Base-by-base conservation (phyloP, 1,140 invertebrate genomes). In the Bombyx mandarina region DNA sequence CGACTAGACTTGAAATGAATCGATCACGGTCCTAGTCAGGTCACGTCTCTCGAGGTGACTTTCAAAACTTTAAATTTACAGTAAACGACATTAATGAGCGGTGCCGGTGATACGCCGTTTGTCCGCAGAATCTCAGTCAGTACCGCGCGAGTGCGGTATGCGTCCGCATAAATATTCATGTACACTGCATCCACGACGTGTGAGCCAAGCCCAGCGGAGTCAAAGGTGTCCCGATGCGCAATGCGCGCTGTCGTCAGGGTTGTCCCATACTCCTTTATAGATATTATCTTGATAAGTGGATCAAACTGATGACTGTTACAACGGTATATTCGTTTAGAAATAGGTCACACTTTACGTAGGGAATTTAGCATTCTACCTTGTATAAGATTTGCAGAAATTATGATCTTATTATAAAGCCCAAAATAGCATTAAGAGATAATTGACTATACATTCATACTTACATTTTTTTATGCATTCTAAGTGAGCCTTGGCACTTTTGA, bases 21-120 rank as follows among this genome's bases (percentile, higher is more conserved):
- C 58, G 58, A 57, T 64, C 58, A 65, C 60, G 57, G 56, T 18
- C 58, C 57, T 61, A 84, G 65, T 79, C 79, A 49, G 52, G 52
- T 77, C 79, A 82, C 73, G 77, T 77, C 55, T 65, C 61, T 78
- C 64, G 67, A 77, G 67, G 76, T 66, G 75, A 67, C 78, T 77
- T 82, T 79, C 71, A 80, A 76, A 80, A 80, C 70, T 74, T 80
- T 77, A 81, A 75, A 79, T 77, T 79, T 75, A 76, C 71, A 73
- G 61, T 77, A 79, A 77, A 71, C 62, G 75, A 77, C 74, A 77
- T 75, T 82, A 82, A 82, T 81, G 77, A 77, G 72, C 65, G 66
- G 67, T 69, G 64, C 58, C 56, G 61, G 60, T 68, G 67, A 60
- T 62, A 65, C 58, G 61, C 70, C 66, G 66, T 58, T 66, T 63